Conservation (phyloP, 2,888 invertebrate species). For the Lamproptera curius region DNA sequence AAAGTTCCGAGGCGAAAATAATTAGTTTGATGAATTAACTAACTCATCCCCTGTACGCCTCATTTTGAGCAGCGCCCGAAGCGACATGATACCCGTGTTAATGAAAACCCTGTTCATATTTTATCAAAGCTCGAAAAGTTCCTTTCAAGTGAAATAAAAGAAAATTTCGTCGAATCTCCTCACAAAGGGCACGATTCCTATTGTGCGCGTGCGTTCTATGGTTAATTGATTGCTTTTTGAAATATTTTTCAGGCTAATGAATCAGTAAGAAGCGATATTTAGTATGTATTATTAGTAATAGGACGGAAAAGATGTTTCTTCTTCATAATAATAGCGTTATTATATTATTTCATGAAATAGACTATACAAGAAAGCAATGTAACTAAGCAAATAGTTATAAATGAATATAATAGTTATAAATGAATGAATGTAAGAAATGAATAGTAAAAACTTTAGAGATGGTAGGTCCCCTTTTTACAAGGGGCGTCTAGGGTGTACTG, state of each 20-base stretch:
- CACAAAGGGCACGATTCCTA: slow-evolving; percentile 16
- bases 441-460: no score
- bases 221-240: slow-evolving; percentile 18
- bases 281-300: slow-evolving; percentile 14
- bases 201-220: slow-evolving; percentile 14
- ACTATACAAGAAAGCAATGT: no score
- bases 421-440: no score
- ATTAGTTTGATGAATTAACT: slow-evolving; percentile 5
- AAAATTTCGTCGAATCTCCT: slow-evolving; percentile 9
- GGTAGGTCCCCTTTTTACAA: no score
- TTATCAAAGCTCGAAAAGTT: slow-evolving; percentile 15
- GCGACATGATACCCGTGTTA: slow-evolving; percentile 7
- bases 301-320: slow-evolving; percentile 6
- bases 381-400: no score
- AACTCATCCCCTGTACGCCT: slow-evolving; percentile 4
- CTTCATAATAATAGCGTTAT: no score
- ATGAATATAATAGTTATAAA: no score
- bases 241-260: slow-evolving; percentile 6
- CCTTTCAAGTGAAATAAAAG: slow-evolving; percentile 13
- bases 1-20: not conserved
- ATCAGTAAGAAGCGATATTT: slow-evolving; percentile 12
- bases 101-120: slow-evolving; percentile 19
- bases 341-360: no score
- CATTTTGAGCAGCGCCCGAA: not conserved
- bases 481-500: no score